Conservation (phyloP, 2,888 invertebrate genomes). For the Polylopha cassiicola region DNA sequence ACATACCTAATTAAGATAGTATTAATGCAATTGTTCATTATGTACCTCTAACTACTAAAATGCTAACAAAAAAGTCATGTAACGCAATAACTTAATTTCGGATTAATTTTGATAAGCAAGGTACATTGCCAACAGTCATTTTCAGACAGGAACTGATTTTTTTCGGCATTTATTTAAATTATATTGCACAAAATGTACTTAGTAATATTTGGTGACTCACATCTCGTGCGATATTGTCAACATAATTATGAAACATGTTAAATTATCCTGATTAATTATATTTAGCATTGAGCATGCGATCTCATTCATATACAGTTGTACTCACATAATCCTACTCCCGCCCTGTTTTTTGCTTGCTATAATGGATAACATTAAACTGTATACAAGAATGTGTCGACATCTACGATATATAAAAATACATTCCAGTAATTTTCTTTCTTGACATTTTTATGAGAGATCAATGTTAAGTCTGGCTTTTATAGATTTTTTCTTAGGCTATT, state of each 20-base stretch:
- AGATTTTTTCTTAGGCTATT: conserved; percentile 63
- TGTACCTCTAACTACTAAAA: conserved; percentile 43
- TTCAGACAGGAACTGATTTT: conserved; percentile 9
- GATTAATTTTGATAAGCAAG: conserved; percentile 50
- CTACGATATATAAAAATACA: conserved; percentile 52
- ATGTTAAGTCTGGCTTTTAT: conserved; percentile 62
- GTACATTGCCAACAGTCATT: conserved; percentile 42
- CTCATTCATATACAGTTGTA: conserved; percentile 60
- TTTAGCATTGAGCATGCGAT: conserved; percentile 62
- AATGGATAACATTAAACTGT: conserved; percentile 35
- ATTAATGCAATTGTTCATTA: conserved; percentile 41
- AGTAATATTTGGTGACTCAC: conserved; percentile 50
- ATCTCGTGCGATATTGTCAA: conserved; percentile 40
- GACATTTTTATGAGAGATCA: conserved; percentile 56
- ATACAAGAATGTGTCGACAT: no score
- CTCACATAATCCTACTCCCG: conserved; percentile 11
- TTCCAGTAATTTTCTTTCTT: conserved; percentile 62
- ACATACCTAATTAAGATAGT: conserved; percentile 54
- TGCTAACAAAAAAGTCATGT: conserved; percentile 45
- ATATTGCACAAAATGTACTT: conserved; percentile 74
- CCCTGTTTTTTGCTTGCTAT: conserved; percentile 36
- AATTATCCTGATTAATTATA: conserved; percentile 43
- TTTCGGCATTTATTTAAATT: conserved; percentile 63
- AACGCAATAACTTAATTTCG: conserved; percentile 49
- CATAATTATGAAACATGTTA: conserved; percentile 43